Evolutionary conservation across 2,888 invertebrate genomes (phyloP), one percentile per base, ranked within the genome.

Genomic region (Drosophila ezoana): DNA sequence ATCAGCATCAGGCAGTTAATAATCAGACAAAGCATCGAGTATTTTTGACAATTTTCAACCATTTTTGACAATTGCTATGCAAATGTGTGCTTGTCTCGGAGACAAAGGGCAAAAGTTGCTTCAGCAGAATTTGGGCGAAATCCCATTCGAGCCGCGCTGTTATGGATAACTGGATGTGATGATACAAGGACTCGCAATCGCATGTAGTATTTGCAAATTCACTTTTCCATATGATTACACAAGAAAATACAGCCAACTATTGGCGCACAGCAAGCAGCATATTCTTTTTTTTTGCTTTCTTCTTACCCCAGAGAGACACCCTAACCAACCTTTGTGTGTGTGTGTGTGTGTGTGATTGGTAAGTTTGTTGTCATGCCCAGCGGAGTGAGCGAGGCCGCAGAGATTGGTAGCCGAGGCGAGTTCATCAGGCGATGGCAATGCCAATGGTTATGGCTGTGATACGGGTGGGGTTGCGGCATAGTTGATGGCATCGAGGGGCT

Each of bases 171-270:
- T 66, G 71, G 35, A 66, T 65, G 70, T 54, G 37, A 66, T 79
- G 79, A 69, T 74, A 80, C 64, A 66, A 60, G 72, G 61, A 62
- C 72, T 79, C 64, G 76, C 79, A 76, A 63, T 86, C 69, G 66
- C 69, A 82, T 82, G 83, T 82, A 71, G 72, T 86, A 86, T 89
- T 90, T 89, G 76, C 76, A 87, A 86, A 90, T 87, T 87, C 84
- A 85, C 78, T 90, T 90, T 90, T 86, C 79, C 86, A 85, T 79
- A 80, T 81, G 86, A 90, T 86, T 90, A 86, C 84, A 81, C 86
- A 75, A 70, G 75, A 79, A 80, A 79, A 88, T 81, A 79, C 82
- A 86, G 79, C 68, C 77, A 83, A 87, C 76, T 79, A 89, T 84
- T 89, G 85, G 73, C 78, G 62, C 44, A 70, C 64, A 45, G 54